A percentile compares a stretch with the other conserved stretches of the same genome.
phyloP scores from a whole-genome alignment of 2,797 vertebrate genomes.

The Ctenochaetus hawaiiensis region DNA sequence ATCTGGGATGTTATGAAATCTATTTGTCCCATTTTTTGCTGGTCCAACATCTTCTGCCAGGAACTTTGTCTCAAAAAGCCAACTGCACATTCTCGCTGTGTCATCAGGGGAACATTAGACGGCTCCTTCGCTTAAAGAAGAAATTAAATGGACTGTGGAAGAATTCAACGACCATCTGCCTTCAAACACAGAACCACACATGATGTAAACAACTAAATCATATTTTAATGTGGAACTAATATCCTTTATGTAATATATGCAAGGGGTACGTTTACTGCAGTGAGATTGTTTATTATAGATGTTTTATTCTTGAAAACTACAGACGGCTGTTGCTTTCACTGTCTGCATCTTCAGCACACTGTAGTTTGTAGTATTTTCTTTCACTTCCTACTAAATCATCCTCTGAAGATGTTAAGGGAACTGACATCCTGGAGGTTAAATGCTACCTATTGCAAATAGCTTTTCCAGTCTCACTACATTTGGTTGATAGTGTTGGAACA shows the following conservation, averaged over 20 bases:
- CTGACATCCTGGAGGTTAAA: slow-evolving; percentile 40
- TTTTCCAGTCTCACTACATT: slow-evolving; percentile 45
- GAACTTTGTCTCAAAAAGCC: slow-evolving; percentile 61
- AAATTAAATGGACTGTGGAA: slow-evolving; percentile 41
- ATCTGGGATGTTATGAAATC: slow-evolving; percentile 61
- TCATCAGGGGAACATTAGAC: slow-evolving; percentile 59
- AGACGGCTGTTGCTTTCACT: slow-evolving; percentile 23
- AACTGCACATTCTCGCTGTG: slow-evolving; percentile 63
- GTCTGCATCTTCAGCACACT: slow-evolving; percentile 28
- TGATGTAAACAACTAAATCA: slow-evolving; percentile 27
- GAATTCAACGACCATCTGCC: slow-evolving; percentile 28
- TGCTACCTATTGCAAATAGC: slow-evolving; percentile 35
- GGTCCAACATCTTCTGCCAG: slow-evolving; percentile 59
- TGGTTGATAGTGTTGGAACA: slow-evolving; percentile 46
- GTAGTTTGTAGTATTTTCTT: slow-evolving; percentile 36
- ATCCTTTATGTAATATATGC: slow-evolving; percentile 22
- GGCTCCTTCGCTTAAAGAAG: slow-evolving; percentile 54
- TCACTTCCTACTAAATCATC: slow-evolving; percentile 28
- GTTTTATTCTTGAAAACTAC: slow-evolving; percentile 30
- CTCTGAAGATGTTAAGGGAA: slow-evolving; percentile 27
- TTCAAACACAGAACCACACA: slow-evolving; percentile 43
- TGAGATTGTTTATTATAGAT: slow-evolving; percentile 14
- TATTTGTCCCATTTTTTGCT: slow-evolving; percentile 47
- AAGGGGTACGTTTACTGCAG: background rate
- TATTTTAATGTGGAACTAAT: slow-evolving; percentile 30